These are phyloP conservation scores for Leucoptera coffeella DNA, from an alignment of 2,888 invertebrate genomes.

Conservation along the genomic window DNA sequence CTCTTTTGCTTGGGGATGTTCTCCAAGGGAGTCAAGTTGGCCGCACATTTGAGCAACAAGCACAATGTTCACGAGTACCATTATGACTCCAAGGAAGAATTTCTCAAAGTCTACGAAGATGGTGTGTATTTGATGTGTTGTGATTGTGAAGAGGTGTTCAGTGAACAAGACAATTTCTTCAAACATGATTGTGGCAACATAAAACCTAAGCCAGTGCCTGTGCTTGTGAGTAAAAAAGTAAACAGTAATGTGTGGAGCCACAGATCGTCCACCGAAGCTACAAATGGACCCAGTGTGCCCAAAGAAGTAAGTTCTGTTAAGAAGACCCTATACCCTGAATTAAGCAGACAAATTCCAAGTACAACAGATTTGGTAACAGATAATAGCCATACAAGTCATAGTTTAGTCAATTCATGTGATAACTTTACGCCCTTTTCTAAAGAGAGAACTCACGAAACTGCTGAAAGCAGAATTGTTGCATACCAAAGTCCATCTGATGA, in stretches of 20 bases:
- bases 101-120: constrained; percentile 59
- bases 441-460: neutral
- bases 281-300: constrained; percentile 20
- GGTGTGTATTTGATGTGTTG: constrained; percentile 75
- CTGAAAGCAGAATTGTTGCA: neutral
- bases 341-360: neutral
- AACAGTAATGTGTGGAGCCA: constrained; percentile 22
- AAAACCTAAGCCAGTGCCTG: constrained; percentile 42
- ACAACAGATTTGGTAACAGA: no score
- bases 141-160: constrained; percentile 72
- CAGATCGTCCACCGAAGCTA: constrained; percentile 16
- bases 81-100: constrained; percentile 62
- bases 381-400: no score
- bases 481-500: neutral
- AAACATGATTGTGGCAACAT: constrained; percentile 63
- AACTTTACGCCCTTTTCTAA: neutral
- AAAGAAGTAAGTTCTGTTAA: constrained; percentile 16
- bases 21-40: constrained; percentile 70
- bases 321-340: neutral
- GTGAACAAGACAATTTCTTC: constrained; percentile 69
- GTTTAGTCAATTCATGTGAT: no score
- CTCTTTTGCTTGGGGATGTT: constrained; percentile 80
- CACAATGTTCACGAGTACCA: constrained; percentile 70
- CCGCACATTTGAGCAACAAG: constrained; percentile 69
- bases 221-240: constrained; percentile 37